Conservation (phyloP, 2,888 invertebrate genomes). For the Acheta domesticus region DNA sequence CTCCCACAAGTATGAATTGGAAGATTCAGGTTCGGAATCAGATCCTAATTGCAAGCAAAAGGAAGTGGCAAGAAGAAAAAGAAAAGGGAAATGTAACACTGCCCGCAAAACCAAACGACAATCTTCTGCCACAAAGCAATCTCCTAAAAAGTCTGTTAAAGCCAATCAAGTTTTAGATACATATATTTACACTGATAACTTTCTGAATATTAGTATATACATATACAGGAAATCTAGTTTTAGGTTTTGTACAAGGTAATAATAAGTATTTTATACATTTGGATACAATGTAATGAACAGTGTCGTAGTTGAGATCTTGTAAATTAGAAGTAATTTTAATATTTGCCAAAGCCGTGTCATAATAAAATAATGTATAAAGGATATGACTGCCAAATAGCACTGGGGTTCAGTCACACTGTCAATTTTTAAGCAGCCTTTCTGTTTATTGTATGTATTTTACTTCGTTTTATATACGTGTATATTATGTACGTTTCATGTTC, state of each 20-base stretch:
- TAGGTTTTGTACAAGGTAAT: background rate
- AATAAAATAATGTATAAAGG: too few relatives aligned
- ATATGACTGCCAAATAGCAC: too few relatives aligned
- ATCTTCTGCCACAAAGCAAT: constrained; percentile 3
- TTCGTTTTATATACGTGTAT: too few relatives aligned
- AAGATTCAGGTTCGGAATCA: constrained; percentile 23
- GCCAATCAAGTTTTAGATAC: background rate
- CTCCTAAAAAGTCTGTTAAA: background rate
- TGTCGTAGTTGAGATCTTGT: background rate
- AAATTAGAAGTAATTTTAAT: too few relatives aligned
- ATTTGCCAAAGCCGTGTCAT: too few relatives aligned
- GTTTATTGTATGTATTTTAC: too few relatives aligned
- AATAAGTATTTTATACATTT: background rate
- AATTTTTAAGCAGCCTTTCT: too few relatives aligned
- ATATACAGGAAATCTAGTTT: background rate
- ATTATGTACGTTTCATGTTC: too few relatives aligned
- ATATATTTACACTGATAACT: background rate
- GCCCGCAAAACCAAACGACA: constrained; percentile 18
- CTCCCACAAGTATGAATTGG: background rate
- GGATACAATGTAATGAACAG: background rate
- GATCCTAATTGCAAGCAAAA: constrained; percentile 23
- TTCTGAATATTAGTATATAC: background rate
- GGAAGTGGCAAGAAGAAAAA: constrained; percentile 27
- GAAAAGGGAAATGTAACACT: constrained; percentile 22
- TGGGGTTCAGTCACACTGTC: too few relatives aligned